Conservation (phyloP, 2,113 vertebrate genomes). For the Malaclemys terrapin region DNA sequence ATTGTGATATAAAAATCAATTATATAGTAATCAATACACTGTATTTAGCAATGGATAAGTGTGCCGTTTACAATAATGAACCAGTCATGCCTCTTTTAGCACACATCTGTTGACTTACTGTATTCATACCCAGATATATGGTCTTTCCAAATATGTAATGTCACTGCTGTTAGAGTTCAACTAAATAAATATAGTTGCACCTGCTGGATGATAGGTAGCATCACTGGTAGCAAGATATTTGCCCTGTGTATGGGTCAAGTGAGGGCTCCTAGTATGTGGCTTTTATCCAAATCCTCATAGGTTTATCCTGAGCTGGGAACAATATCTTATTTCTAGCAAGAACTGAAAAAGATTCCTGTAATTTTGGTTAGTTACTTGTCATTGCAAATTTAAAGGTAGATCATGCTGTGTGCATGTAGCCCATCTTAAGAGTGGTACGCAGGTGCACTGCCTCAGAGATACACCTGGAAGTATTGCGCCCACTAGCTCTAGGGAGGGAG, state of each 20-base stretch:
- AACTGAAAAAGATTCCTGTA: not conserved
- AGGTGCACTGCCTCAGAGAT: not conserved
- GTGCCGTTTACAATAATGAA: not conserved
- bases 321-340: not conserved
- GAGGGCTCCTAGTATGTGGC: not conserved
- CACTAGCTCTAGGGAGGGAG: not conserved
- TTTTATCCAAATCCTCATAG: not conserved
- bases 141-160: not conserved
- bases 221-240: not conserved
- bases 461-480: not conserved
- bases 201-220: not conserved
- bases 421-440: not conserved
- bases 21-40: not conserved
- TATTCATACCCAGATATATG: not conserved
- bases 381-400: not conserved
- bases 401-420: not conserved
- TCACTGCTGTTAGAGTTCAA: not conserved
- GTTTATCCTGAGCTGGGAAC: not conserved
- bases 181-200: not conserved
- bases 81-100: not conserved
- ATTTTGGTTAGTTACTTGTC: not conserved
- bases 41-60: not conserved
- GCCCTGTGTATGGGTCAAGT: not conserved
- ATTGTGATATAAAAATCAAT: not conserved
- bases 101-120: not conserved